A percentile compares a stretch with the other conserved stretches of the same genome.
These are phyloP conservation scores for Drosophila erecta DNA, from an alignment of 1,140 invertebrate genomes.

Conservation along the genomic window DNA sequence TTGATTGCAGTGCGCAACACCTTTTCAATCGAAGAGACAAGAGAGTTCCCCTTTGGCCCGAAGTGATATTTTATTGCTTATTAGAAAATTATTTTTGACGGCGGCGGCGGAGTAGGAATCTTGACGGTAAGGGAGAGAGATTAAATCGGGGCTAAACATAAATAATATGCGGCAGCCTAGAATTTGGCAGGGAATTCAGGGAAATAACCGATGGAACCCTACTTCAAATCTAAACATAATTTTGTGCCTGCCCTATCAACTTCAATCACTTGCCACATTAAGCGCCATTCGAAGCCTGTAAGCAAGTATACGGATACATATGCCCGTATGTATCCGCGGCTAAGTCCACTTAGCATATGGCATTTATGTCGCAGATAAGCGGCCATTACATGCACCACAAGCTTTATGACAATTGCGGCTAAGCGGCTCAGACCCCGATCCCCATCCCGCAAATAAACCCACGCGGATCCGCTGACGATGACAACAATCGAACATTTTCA, in stretches of 20 bases:
- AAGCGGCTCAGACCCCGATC: conserved; percentile 58
- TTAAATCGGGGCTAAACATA: conserved; percentile 50
- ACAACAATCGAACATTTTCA: conserved; percentile 84
- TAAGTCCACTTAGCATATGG: conserved; percentile 78
- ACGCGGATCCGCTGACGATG: conserved; percentile 61
- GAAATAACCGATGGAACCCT: conserved; percentile 8
- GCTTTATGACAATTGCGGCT: conserved; percentile 76
- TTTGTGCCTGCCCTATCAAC: conserved; percentile 34
- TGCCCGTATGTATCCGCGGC: conserved; percentile 18
- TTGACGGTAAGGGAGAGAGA: conserved; percentile 29
- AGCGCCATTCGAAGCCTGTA: conserved; percentile 28
- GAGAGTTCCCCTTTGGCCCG: conserved; percentile 19
- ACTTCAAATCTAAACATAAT: conserved; percentile 4
- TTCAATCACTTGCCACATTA: conserved; percentile 65
- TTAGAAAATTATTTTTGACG: conserved; percentile 72
- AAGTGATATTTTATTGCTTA: conserved; percentile 82
- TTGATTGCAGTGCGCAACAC: conserved; percentile 58
- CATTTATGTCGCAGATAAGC: conserved; percentile 80
- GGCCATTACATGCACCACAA: conserved; percentile 69
- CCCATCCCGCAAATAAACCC: conserved; percentile 24
- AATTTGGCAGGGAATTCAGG: conserved; percentile 63
- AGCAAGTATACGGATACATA: too few relatives aligned
- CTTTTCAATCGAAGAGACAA: conserved; percentile 43
- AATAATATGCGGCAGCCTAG: conserved; percentile 52
- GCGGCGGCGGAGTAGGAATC: conserved; percentile 30